Conservation (phyloP, 2,113 vertebrate genomes). For the Columbina picui region DNA sequence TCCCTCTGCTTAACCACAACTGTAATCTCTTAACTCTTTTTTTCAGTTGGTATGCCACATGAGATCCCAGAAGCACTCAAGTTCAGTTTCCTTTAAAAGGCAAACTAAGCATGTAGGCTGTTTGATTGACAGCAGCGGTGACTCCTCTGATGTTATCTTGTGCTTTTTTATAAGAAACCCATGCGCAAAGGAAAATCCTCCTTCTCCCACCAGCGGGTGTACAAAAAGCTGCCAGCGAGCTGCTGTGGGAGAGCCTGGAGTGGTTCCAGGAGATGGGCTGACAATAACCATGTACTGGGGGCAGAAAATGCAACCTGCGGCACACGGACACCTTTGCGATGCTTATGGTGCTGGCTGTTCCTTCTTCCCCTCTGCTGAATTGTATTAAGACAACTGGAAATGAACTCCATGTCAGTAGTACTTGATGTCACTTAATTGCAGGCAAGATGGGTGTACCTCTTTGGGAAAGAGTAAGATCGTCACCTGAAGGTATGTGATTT, state of each 20-base stretch:
- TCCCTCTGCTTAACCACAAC: background rate
- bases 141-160: background rate
- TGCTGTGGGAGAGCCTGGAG: background rate
- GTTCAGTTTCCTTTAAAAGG: background rate
- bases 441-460: background rate
- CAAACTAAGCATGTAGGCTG: background rate
- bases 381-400: background rate
- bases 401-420: background rate
- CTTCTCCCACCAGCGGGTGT: background rate
- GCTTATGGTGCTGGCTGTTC: background rate
- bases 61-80: background rate
- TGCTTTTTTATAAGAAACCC: background rate
- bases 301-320: background rate
- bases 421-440: background rate
- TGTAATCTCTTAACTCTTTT: background rate
- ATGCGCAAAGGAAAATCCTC: background rate
- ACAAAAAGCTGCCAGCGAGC: background rate
- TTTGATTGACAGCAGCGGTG: background rate
- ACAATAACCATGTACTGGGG: fast-evolving
- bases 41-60: background rate
- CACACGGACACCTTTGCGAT: fast-evolving
- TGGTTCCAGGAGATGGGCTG: background rate
- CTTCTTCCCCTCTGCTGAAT: background rate
- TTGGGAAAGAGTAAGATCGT: background rate
- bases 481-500: fast-evolving